These are phyloP conservation scores for Troglohyphantes excavatus DNA, from an alignment of 2,888 invertebrate genomes.

Conservation along the genomic window DNA sequence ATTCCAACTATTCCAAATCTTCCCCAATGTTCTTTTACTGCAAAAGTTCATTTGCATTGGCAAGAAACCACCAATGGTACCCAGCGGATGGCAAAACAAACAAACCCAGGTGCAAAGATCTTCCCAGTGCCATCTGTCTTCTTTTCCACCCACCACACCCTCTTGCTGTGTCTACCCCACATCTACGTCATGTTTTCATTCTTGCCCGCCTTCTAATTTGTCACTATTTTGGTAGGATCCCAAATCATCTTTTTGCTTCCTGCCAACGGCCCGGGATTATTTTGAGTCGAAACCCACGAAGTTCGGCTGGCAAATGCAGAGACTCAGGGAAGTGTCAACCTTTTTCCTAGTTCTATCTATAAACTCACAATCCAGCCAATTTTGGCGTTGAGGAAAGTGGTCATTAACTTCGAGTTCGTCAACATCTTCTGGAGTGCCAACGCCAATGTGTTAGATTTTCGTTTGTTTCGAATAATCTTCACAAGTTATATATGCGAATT, in stretches of 20 bases:
- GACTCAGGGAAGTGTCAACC: conserved; percentile 12
- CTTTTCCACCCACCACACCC: neutral
- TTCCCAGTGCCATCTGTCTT: neutral
- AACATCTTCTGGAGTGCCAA: neutral
- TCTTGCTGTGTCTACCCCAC: neutral
- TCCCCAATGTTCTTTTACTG: too few relatives aligned
- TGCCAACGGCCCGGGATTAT: conserved; percentile 13
- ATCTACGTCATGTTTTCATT: conserved; percentile 43
- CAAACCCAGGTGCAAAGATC: conserved; percentile 4
- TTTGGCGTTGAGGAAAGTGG: neutral
- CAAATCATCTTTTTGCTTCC: conserved; percentile 25
- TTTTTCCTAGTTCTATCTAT: neutral
- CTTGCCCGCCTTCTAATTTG: conserved; percentile 43
- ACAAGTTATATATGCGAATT: neutral
- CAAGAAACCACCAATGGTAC: neutral
- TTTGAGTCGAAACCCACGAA: conserved; percentile 2
- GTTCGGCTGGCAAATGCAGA: conserved; percentile 19
- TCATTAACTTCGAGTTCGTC: conserved; percentile 8
- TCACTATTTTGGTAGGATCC: conserved; percentile 58
- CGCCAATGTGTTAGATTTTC: too few relatives aligned
- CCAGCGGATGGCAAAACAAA: neutral
- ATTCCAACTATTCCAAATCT: too few relatives aligned
- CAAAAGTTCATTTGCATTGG: too few relatives aligned
- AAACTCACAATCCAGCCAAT: neutral
- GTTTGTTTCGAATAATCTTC: too few relatives aligned